Percentiles rank a stretch among this genome's conserved stretches.
These are phyloP conservation scores for Paradisaea rubra DNA, from an alignment of 2,113 vertebrate genomes.

Conservation along the genomic window DNA sequence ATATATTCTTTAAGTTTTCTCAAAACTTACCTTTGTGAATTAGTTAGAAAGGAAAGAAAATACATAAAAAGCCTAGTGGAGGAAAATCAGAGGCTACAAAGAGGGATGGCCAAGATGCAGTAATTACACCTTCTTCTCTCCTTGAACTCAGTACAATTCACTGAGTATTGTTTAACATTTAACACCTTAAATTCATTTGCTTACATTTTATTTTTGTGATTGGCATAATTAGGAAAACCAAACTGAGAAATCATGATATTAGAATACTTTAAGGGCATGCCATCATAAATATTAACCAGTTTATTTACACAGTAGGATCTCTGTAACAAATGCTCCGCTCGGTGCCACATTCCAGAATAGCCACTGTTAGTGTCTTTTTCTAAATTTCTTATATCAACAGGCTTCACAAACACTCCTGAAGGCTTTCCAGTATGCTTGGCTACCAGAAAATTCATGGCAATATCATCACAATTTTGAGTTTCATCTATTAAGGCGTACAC, in stretches of 20 bases:
- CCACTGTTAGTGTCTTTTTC: constrained; percentile 87
- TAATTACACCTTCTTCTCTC: constrained; percentile 12
- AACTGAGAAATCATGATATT: constrained; percentile 95
- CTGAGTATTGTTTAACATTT: neutral
- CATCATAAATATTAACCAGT: constrained; percentile 80
- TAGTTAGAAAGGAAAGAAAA: neutral
- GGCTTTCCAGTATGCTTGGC: constrained; percentile 73
- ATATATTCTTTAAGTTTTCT: neutral
- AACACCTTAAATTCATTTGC: neutral
- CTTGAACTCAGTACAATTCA: neutral
- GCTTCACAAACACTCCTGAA: constrained; percentile 89
- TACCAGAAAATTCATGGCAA: constrained; percentile 88
- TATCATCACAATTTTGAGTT: constrained; percentile 95
- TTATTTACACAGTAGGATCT: constrained; percentile 91
- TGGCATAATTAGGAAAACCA: constrained; percentile 92
- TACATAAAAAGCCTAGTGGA: neutral
- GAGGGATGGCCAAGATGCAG: constrained; percentile 31
- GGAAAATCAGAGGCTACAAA: neutral
- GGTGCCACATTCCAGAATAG: constrained; percentile 93
- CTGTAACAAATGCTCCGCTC: constrained; percentile 89
- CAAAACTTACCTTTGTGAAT: neutral
- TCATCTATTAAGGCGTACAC: constrained; percentile 83
- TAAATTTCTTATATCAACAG: constrained; percentile 86
- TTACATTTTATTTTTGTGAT: constrained; percentile 84
- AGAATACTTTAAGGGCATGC: constrained; percentile 90